These are phyloP conservation scores for Zeugodacus cucurbitae DNA, from an alignment of 1,140 invertebrate species.

Conservation along the genomic window DNA sequence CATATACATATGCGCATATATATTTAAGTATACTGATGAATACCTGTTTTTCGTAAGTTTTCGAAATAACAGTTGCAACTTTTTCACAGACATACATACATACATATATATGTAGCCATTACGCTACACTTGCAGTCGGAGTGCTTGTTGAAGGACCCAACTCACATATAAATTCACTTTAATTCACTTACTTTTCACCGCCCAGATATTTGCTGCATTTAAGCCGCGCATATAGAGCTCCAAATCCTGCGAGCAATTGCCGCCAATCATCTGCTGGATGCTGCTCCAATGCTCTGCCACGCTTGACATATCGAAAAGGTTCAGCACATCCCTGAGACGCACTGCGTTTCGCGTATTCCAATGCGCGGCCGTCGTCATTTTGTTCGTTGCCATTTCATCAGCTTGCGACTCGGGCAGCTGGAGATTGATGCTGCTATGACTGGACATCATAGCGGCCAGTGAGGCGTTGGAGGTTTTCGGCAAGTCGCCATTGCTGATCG, in stretches of 20 bases:
- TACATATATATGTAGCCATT: no score
- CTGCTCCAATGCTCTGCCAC: conserved; percentile 67
- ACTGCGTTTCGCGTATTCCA: conserved; percentile 53
- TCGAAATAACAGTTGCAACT: background rate
- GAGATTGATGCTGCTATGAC: conserved; percentile 4
- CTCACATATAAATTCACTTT: no score
- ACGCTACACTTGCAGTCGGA: no score
- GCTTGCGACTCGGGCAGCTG: background rate
- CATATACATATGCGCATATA: background rate
- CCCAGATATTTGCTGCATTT: conserved; percentile 74
- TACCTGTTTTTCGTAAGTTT: background rate
- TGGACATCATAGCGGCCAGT: background rate
- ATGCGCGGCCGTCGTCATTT: background rate
- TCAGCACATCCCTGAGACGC: conserved; percentile 69
- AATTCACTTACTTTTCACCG: conserved; percentile 76
- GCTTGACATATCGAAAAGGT: conserved; percentile 68
- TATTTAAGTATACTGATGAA: background rate
- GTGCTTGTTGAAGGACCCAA: no score
- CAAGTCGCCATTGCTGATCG: conserved; percentile 1
- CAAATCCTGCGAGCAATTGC: conserved; percentile 71
- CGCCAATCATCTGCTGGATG: conserved; percentile 58
- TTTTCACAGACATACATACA: background rate
- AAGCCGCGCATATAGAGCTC: conserved; percentile 74
- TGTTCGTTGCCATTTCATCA: background rate
- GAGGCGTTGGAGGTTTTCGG: background rate